Percentiles rank a stretch among this genome's conserved stretches.
These are phyloP conservation scores for Emmelina monodactyla DNA, from an alignment of 2,888 invertebrate genomes.

Conservation along the genomic window DNA sequence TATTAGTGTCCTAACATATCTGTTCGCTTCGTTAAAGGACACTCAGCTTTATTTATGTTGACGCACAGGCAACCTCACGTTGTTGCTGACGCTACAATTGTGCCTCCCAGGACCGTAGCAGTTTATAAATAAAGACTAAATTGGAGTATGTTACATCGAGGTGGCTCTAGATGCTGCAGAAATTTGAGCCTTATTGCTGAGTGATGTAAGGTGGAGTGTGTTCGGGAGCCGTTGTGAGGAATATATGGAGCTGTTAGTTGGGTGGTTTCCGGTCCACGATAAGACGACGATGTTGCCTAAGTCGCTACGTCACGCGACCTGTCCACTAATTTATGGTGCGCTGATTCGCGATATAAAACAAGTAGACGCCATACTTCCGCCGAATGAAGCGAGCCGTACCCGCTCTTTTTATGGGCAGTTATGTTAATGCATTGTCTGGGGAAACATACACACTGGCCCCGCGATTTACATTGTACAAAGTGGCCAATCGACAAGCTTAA, in stretches of 20 bases:
- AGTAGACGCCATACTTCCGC: conserved; percentile 36
- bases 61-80: conserved; percentile 59
- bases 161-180: conserved; percentile 21
- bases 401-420: conserved; percentile 35
- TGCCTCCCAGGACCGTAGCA: conserved; percentile 28
- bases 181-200: conserved; percentile 35
- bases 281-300: conserved; percentile 54
- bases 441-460: conserved; percentile 23
- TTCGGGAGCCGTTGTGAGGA: conserved; percentile 16
- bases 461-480: background rate
- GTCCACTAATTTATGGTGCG: conserved; percentile 62
- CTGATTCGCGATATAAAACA: conserved; percentile 53
- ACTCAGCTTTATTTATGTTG: conserved; percentile 64
- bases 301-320: conserved; percentile 61
- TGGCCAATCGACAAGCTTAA: background rate
- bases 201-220: conserved; percentile 32
- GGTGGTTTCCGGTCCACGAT: conserved; percentile 53
- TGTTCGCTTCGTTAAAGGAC: conserved; percentile 64
- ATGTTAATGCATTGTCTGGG: conserved; percentile 44
- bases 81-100: conserved; percentile 28
- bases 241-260: conserved; percentile 29
- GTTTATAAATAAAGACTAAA: conserved; percentile 35
- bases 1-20: conserved; percentile 54
- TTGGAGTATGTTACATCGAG: conserved; percentile 20
- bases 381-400: conserved; percentile 15